Base-by-base conservation (phyloP, 2,888 invertebrate genomes). In the Pollenia labialis region DNA sequence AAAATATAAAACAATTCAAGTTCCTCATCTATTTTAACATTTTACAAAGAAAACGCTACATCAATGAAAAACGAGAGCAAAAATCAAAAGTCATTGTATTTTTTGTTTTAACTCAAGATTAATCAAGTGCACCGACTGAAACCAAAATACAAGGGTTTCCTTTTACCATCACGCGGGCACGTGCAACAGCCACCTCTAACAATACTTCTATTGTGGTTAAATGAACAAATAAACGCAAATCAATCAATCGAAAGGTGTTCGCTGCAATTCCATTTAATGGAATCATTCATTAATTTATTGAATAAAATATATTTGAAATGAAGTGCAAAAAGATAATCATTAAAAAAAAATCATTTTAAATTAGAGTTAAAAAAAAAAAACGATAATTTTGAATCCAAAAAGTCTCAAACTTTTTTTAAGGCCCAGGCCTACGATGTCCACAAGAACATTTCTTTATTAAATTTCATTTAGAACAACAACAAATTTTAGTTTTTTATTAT, bases 81-180 rank as follows among this genome's bases (percentile, higher is more conserved):
- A 52, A 54, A 56, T 52, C 60, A 44, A 52, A 46, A 11, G 62
- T 48, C n/a, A 68, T 12, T 42, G 16, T 62, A 56, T 68, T 40
- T 81, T 32, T 32, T 32, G 32, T 32, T 32, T 32, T 18, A 52
- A 60, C 42, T 48, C 44, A 69, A 68, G 44, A 60, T 74, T 44
- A 76, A 76, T 69, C 46, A 54, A 76, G 60, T 82, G 75, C 44
- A 81, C 23, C 68, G 48, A 81, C 18, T 32, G 68, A 60, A 81
- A 81, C 32, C n/a, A 74, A 79, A 80, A 68, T 32, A 52, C 16
- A 69, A 32, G 32, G 46, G 44, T 54, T 54, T 52, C 40, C 54
- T 69, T 48, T 74, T 74, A 50, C 32, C 6, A 32, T 44, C 18
- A 62, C 46, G 54, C 23, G 23, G 14, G 40, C 62, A 80, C 46